Percentiles rank a stretch among this genome's conserved stretches.
phyloP scores from a whole-genome alignment of 2,113 vertebrate species.

The Lampris megalopsis region DNA sequence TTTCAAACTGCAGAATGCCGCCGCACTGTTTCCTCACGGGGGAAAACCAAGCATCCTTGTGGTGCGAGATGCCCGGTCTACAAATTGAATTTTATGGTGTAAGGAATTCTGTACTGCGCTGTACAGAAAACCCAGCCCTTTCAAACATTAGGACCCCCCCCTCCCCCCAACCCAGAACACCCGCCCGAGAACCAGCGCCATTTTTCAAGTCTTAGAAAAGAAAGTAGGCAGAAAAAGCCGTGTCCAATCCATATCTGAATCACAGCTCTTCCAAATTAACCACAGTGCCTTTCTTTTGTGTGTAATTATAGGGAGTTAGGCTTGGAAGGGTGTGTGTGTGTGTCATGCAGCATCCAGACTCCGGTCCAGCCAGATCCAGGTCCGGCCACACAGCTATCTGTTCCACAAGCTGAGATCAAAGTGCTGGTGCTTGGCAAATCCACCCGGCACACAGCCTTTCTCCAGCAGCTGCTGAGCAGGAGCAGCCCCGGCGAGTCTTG shows the following conservation, averaged over 20 bases:
- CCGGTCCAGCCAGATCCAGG: constrained; percentile 60
- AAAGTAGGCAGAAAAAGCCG: no score
- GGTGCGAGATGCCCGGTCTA: no score
- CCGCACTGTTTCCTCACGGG: no score
- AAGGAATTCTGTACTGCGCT: not conserved
- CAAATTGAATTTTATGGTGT: no score
- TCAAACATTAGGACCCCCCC: no score
- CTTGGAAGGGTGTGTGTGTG: constrained; percentile 4
- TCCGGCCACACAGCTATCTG: constrained; percentile 78
- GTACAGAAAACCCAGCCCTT: not conserved
- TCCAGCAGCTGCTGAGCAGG: constrained; percentile 81
- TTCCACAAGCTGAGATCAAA: constrained; percentile 86
- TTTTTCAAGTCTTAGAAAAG: no score
- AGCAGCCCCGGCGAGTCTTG: constrained; percentile 78
- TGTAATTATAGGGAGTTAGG: constrained; percentile 1
- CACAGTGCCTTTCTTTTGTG: not conserved
- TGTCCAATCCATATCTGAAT: no score
- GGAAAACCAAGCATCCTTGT: no score
- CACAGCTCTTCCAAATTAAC: not conserved
- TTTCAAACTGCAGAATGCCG: not conserved
- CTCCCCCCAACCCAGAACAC: no score
- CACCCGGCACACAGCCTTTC: constrained; percentile 59
- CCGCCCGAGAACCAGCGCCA: no score
- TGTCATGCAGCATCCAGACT: constrained; percentile 43
- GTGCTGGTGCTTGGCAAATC: constrained; percentile 67